A percentile compares a stretch with the other conserved stretches of the same genome.
Evolutionary conservation across 1,140 invertebrate genomes (phyloP).

Genomic region (Thalassaphorura encarpata): DNA sequence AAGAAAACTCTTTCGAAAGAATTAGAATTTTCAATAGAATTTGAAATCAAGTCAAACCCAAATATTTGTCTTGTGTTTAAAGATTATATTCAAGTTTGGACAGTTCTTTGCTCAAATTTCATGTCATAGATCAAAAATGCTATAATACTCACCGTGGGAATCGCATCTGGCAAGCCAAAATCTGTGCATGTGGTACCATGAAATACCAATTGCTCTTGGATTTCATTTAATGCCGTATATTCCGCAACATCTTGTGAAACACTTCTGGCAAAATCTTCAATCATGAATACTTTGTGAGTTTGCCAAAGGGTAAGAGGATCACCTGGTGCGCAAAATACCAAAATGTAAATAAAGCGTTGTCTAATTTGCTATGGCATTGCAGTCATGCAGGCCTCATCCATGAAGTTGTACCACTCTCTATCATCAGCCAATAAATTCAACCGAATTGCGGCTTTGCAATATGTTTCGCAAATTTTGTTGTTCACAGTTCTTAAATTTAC

Average conservation of each 20-base stretch:
- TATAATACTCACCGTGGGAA: neutral
- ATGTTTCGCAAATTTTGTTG: too few relatives aligned
- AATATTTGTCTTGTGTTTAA: neutral
- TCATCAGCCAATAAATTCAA: conserved; percentile 1
- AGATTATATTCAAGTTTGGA: neutral
- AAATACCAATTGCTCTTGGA: neutral
- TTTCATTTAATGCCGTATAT: neutral
- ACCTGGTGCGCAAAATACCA: neutral
- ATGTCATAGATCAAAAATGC: neutral
- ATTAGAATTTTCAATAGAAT: neutral
- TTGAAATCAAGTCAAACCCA: neutral
- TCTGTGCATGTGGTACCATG: neutral
- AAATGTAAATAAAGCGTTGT: conserved; percentile 5
- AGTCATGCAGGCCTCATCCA: neutral
- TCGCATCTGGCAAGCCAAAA: neutral
- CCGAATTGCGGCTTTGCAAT: conserved; percentile 17
- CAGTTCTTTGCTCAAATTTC: neutral
- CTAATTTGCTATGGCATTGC: conserved; percentile 4
- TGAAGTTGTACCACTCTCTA: neutral
- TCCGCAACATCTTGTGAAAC: neutral
- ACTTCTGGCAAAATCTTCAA: conserved; percentile 7
- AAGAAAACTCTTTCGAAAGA: neutral
- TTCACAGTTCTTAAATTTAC: conserved; percentile 20
- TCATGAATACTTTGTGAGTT: neutral
- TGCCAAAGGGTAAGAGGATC: neutral